Conservation (phyloP, 2,797 vertebrate species). For the Lepidocolaptes lacrymiger region DNA sequence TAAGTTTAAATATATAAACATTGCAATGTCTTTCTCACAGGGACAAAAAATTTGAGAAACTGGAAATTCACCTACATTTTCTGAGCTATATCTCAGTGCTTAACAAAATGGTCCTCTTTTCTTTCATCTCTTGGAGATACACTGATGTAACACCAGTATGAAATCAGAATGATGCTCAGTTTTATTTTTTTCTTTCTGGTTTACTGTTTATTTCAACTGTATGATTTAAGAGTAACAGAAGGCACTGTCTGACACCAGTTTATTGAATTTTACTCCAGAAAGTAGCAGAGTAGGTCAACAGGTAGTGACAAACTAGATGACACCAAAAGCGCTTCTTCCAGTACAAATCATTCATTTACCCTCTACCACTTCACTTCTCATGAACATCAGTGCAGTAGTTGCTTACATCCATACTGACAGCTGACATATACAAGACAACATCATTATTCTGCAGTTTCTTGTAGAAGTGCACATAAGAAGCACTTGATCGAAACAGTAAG, state of each 20-base stretch:
- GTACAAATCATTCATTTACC: background rate
- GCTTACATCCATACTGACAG: background rate
- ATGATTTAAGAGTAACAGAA: background rate
- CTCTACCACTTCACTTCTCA: slow-evolving; percentile 23
- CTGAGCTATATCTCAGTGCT: background rate
- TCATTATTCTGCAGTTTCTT: background rate
- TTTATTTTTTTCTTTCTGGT: background rate
- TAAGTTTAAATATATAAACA: background rate
- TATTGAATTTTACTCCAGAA: background rate
- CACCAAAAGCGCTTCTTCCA: background rate
- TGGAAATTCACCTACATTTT: background rate
- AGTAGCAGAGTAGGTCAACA: background rate
- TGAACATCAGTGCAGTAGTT: background rate
- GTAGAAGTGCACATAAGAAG: background rate
- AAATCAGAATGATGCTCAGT: background rate
- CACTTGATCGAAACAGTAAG: background rate
- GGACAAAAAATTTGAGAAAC: background rate
- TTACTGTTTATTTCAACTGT: background rate
- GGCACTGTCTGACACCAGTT: background rate
- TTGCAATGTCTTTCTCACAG: background rate
- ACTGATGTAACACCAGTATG: background rate
- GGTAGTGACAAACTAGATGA: background rate
- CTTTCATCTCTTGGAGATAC: background rate
- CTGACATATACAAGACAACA: background rate
- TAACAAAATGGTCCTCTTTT: background rate